These are phyloP conservation scores for Orchesella cincta DNA, from an alignment of 1,140 invertebrate species.

Conservation along the genomic window DNA sequence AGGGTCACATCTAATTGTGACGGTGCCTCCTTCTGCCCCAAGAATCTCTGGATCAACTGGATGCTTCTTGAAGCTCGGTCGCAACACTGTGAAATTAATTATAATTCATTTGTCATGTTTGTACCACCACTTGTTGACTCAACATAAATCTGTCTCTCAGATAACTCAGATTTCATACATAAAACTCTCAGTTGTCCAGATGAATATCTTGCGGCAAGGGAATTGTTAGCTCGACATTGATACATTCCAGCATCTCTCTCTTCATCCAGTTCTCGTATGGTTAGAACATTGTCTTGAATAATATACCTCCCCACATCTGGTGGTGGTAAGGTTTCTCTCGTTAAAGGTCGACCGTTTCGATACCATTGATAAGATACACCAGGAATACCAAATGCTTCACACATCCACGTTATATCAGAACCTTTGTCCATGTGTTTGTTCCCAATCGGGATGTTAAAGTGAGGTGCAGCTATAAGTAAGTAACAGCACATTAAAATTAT, in stretches of 20 bases:
- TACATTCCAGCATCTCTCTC: slow-evolving; percentile 91
- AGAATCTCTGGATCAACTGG: slow-evolving; percentile 86
- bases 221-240: slow-evolving; percentile 88
- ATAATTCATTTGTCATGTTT: neutral
- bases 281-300: slow-evolving; percentile 84
- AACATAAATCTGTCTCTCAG: neutral
- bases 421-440: slow-evolving; percentile 85
- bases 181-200: slow-evolving; percentile 86
- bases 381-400: slow-evolving; percentile 93
- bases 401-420: slow-evolving; percentile 83
- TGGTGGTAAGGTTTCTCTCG: slow-evolving; percentile 64
- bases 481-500: neutral
- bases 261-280: slow-evolving; percentile 74
- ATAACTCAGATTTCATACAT: no score
- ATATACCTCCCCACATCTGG: slow-evolving; percentile 74
- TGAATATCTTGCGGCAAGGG: slow-evolving; percentile 80
- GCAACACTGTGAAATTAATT: slow-evolving; percentile 65
- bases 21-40: slow-evolving; percentile 85
- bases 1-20: slow-evolving; percentile 87
- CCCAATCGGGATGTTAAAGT: slow-evolving; percentile 85
- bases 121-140: neutral
- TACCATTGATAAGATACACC: slow-evolving; percentile 92
- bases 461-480: slow-evolving; percentile 71
- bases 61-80: slow-evolving; percentile 85
- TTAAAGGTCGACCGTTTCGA: slow-evolving; percentile 76